Evolutionary conservation across 2,113 vertebrate species (phyloP).

Genomic region (Urocitellus parryii): DNA sequence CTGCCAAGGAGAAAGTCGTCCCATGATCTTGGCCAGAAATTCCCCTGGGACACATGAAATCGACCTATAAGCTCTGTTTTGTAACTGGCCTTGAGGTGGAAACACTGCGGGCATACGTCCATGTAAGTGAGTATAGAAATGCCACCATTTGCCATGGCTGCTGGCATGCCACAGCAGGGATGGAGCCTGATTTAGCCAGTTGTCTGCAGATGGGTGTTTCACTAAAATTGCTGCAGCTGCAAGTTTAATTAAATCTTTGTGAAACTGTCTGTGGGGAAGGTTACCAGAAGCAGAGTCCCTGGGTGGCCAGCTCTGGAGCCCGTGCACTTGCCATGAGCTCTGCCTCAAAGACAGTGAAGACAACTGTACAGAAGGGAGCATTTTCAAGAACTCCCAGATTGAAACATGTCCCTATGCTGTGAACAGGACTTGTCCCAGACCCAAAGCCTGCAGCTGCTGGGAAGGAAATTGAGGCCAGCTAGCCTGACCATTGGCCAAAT

Average conservation of each 20-base stretch:
- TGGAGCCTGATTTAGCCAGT: accelerated
- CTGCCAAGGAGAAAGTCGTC: background rate
- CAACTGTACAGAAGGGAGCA: background rate
- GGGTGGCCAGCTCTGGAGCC: background rate
- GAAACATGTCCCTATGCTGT: background rate
- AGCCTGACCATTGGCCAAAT: background rate
- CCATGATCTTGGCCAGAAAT: background rate
- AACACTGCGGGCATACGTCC: background rate
- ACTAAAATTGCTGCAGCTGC: background rate
- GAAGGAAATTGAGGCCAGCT: background rate
- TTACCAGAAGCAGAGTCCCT: background rate
- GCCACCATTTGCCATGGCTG: accelerated
- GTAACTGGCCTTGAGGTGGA: background rate
- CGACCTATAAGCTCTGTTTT: background rate
- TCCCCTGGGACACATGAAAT: background rate
- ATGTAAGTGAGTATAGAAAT: accelerated
- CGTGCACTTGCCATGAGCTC: background rate
- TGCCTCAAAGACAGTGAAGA: background rate
- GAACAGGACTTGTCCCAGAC: background rate
- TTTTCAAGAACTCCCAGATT: background rate
- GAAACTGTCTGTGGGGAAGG: background rate
- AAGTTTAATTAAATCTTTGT: background rate
- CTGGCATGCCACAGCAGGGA: accelerated
- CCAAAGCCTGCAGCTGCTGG: background rate
- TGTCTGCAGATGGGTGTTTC: background rate